Base-by-base conservation (phyloP, 1,140 invertebrate genomes). In the Atta colombica region DNA sequence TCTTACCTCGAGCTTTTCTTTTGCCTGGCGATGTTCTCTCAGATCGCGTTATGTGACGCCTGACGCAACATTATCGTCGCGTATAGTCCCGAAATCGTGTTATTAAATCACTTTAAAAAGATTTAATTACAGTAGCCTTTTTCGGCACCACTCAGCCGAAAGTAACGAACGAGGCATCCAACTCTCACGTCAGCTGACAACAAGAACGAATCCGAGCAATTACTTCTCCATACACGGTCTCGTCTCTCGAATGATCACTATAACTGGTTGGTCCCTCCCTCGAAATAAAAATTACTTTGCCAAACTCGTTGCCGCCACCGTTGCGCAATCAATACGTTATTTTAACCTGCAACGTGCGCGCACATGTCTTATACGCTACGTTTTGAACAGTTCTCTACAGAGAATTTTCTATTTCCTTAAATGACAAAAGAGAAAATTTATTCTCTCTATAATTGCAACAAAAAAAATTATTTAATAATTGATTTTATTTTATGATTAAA, bases 31-130 rank as follows among this genome's bases (percentile, higher is more conserved):
- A 51, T 21, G 25, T 75, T 75, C 66, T 58, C 21, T 28, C 18
- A 10, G 25, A 58, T 51, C 55, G 69, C 39, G 25, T 82, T 74
- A 68, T 35, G 39, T 68, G 69, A 84, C 55, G 69, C 69, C 25
- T 75, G 80, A 84, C 14, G 55, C 69, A 84, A 84, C 80, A 74
- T 84, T 71, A 81, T 58, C 65, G 78, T 66, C 77, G 49, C 77
- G 63, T 35, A 82, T 82, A 39, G 21, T 21, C 39, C 53, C 55
- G 55, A 74, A 84, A 74, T 74, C 69, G 80, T 61, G 69, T 84
- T 84, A 84, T 84, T 84, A 84, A 84, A 84, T 84, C 80, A 84
- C 80, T 84, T 39, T 68, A 63, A 84, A 74, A 84, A 45, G 69
- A 75, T 84, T 84, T 84, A 84, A 84, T 84, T 84, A 84, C 69